Evolutionary conservation across 2,888 invertebrate species (phyloP), one percentile per base, ranked within the genome.

Genomic region (Rhyacophila evoluta): DNA sequence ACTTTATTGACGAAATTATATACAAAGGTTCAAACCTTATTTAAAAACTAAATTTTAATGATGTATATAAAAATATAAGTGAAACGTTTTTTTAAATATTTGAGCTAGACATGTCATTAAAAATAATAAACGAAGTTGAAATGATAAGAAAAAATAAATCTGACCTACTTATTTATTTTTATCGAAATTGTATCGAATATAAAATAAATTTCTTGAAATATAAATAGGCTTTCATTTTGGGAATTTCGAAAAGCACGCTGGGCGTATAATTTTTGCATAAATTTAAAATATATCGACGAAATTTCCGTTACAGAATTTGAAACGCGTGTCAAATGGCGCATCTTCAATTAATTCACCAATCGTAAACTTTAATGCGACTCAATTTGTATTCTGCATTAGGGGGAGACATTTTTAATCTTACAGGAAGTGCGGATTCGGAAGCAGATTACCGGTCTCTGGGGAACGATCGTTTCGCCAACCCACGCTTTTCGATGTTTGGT

Each of bases 371-470:
- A 55, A 55, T 55, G 55, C 55, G 55, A 55, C 55, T 55, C 55
- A 55, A 55, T 55, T 55, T 55, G 55, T 55, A 55, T 55, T 55
- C 55, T 55, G 55, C 19, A 55, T 55, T 55, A 55, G 55, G 55
- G 55, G 55, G 55, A 55, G 55, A 55, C 55, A 55, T 55, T 55
- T 72, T 78, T 78, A 69, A 74, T 74, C 39, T 70, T 27, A 68
- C 68, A 55, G 78, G 78, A 78, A 78, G 74, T 15, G 37, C 70
- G 74, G 68, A 29, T 74, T 74, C 41, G 69, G 27, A 78, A 77
- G 74, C 74, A 78, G 74, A 78, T 73, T 69, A 70, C 70, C 37
- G 78, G 38, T 74, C 70, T 74, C 78, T 11, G 41, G 38, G 78
- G 78, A 29, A 74, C 37, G 41, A 71, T 78, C 55, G 55, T 55